Percentiles rank a stretch among this genome's conserved stretches.
phyloP scores from a whole-genome alignment of 1,140 invertebrate genomes.

The Grapholita molesta region DNA sequence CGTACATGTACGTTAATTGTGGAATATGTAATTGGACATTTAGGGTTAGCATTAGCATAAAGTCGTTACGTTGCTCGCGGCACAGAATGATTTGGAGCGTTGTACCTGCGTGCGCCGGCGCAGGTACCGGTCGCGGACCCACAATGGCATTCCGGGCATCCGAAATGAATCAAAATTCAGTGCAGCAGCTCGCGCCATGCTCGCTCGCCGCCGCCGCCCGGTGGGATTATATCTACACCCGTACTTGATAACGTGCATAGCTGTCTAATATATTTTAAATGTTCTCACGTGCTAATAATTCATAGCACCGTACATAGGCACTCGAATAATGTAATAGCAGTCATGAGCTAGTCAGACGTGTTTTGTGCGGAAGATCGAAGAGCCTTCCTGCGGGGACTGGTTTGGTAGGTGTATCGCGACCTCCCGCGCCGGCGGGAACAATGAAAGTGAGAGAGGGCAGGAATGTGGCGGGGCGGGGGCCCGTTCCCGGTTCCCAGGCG shows the following conservation, averaged over 20 bases:
- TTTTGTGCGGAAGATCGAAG: slow-evolving; percentile 62
- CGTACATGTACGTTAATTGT: neutral
- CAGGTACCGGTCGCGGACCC: slow-evolving; percentile 53
- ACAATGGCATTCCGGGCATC: slow-evolving; percentile 72
- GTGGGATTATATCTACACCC: slow-evolving; percentile 20
- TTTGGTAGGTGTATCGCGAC: slow-evolving; percentile 63
- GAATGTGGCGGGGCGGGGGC: slow-evolving; percentile 52
- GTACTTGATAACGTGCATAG: neutral
- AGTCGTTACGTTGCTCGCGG: neutral
- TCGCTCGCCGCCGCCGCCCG: slow-evolving; percentile 32
- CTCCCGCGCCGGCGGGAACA: slow-evolving; percentile 71
- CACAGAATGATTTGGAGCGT: slow-evolving; percentile 17
- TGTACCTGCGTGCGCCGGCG: slow-evolving; percentile 40
- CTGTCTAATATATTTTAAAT: neutral
- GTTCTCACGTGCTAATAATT: neutral
- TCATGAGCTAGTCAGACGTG: slow-evolving; percentile 56
- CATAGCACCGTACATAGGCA: slow-evolving; percentile 23
- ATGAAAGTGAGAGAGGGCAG: slow-evolving; percentile 75
- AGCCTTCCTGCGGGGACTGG: slow-evolving; percentile 61
- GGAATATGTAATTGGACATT: neutral
- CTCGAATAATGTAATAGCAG: slow-evolving; percentile 53
- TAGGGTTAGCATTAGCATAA: neutral
- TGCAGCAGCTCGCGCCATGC: slow-evolving; percentile 20
- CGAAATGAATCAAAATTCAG: slow-evolving; percentile 69
- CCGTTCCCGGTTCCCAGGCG: slow-evolving; percentile 70